These are phyloP conservation scores for Ciona savignyi DNA, from an alignment of 23 tunicate genomes.

Conservation along the genomic window DNA sequence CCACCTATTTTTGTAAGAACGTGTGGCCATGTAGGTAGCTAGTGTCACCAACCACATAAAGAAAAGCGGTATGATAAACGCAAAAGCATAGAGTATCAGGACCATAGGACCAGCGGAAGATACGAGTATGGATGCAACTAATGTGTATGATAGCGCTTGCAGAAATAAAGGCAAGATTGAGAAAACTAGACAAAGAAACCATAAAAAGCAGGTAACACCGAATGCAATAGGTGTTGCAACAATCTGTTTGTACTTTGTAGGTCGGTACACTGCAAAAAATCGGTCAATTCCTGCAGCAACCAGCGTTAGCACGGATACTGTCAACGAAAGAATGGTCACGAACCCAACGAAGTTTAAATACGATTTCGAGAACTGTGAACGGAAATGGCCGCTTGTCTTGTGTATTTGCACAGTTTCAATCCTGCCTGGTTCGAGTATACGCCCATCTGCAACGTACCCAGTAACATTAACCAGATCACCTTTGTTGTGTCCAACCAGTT, in stretches of 20 bases:
- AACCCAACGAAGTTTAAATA: no score
- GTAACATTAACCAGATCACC: conserved; percentile 32
- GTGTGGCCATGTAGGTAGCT: conserved; percentile 4
- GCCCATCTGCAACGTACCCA: no score
- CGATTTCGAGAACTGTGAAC: no score
- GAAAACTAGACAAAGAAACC: neutral
- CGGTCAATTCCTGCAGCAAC: conserved; percentile 3
- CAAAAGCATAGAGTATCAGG: neutral
- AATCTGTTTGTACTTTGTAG: neutral
- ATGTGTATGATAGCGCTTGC: neutral
- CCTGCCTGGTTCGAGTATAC: no score
- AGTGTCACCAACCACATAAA: neutral
- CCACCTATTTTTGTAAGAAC: conserved; percentile 4
- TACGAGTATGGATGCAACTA: neutral
- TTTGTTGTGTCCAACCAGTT: conserved; percentile 14
- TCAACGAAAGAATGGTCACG: neutral
- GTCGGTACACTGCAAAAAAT: neutral
- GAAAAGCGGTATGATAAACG: neutral
- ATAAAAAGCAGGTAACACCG: neutral
- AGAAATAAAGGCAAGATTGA: neutral
- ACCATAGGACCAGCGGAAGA: neutral
- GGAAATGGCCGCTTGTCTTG: conserved; percentile 6
- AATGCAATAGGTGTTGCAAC: neutral
- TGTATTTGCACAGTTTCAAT: conserved; percentile 24
- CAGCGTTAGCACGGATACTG: conserved; percentile 1